A percentile compares a stretch with the other conserved stretches of the same genome.
These are phyloP conservation scores for Epizoanthus ramosus DNA, from an alignment of 92 coral and sea anemone genomes.

Conservation along the genomic window DNA sequence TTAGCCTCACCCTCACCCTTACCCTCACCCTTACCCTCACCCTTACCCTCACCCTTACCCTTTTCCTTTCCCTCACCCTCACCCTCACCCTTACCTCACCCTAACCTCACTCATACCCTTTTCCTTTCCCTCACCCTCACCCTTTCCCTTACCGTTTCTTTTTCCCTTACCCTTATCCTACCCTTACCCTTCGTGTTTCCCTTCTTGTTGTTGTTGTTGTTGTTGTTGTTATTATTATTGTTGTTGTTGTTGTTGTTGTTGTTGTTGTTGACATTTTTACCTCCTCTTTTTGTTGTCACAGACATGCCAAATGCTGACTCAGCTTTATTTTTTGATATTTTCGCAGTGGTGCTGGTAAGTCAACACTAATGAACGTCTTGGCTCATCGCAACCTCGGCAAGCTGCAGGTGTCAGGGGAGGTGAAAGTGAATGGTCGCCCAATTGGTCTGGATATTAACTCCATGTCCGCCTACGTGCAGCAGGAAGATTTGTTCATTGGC, in stretches of 20 bases:
- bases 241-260: no score
- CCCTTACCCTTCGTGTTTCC: no score
- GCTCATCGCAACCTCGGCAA: slow-evolving; percentile 88
- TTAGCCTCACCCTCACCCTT: background rate
- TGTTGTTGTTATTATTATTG: no score
- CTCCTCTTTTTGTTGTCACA: no score
- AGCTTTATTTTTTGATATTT: background rate
- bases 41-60: background rate
- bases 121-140: no score
- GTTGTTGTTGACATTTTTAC: no score
- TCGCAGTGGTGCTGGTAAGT: slow-evolving; percentile 93
- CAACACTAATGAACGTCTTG: slow-evolving; percentile 89
- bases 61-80: background rate
- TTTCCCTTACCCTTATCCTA: no score
- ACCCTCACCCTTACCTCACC: background rate
- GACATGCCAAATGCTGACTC: no score
- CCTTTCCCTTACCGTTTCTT: no score
- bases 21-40: no score
- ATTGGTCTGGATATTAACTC: slow-evolving; percentile 76
- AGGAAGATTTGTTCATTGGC: slow-evolving; percentile 94
- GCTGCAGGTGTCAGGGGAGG: slow-evolving; percentile 82
- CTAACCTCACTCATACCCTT: background rate
- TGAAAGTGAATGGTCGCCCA: slow-evolving; percentile 65
- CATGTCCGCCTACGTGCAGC: slow-evolving; percentile 92
- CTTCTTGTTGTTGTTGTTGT: no score